Percentiles rank a stretch among this genome's conserved stretches.
phyloP scores from a whole-genome alignment of 1,140 invertebrate genomes.

The Platorchestia sp. region DNA sequence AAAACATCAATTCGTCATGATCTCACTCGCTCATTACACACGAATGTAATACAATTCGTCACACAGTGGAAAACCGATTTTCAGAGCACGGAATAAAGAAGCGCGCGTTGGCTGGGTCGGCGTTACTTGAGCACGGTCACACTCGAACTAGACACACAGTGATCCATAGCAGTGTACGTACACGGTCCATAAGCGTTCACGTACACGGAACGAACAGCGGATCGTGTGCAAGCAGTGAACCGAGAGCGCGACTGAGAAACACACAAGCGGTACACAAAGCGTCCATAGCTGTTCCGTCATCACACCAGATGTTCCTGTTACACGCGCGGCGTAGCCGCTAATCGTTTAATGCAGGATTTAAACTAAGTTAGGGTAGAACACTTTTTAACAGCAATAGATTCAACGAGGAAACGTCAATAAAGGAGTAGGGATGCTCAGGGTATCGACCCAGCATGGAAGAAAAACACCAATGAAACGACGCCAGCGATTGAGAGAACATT shows the following conservation, averaged over 20 bases:
- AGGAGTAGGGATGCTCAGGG: background rate
- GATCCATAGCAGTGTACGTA: constrained; percentile 48
- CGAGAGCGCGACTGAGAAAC: constrained; percentile 22
- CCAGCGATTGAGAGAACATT: background rate
- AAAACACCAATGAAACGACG: background rate
- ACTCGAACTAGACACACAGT: constrained; percentile 55
- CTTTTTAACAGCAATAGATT: background rate
- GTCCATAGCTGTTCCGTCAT: background rate
- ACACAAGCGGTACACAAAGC: constrained; percentile 26
- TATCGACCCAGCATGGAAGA: background rate
- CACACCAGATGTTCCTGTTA: background rate
- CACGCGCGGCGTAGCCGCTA: background rate
- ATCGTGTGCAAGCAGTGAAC: constrained; percentile 44
- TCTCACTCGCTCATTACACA: background rate
- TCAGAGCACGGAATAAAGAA: background rate
- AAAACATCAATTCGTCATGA: background rate
- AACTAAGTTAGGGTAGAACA: background rate
- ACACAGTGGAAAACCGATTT: background rate
- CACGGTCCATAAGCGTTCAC: constrained; percentile 7
- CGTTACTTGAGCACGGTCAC: constrained; percentile 56
- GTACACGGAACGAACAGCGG: constrained; percentile 6
- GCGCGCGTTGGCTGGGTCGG: constrained; percentile 21
- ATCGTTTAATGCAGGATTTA: background rate
- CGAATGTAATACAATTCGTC: background rate
- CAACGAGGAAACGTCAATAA: background rate